These are phyloP conservation scores for Aromia moschata DNA, from an alignment of 2,888 invertebrate genomes.

Conservation along the genomic window DNA sequence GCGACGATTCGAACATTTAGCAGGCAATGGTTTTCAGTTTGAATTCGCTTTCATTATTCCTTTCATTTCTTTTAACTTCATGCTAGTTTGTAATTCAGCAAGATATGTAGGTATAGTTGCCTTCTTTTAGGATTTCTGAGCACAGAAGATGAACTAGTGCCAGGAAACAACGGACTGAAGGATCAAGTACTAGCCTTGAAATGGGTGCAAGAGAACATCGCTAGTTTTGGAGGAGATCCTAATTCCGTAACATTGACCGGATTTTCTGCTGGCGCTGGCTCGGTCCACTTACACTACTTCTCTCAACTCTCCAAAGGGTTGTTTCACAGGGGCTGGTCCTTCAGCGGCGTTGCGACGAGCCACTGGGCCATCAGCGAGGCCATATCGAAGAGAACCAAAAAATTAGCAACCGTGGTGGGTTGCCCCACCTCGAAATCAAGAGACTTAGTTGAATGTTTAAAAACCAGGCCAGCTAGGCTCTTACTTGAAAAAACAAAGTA, in stretches of 20 bases:
- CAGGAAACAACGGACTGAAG: slow-evolving; percentile 59
- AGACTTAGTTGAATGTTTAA: slow-evolving; percentile 68
- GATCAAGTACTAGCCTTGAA: slow-evolving; percentile 56
- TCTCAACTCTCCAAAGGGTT: slow-evolving; percentile 55
- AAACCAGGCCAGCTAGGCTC: slow-evolving; percentile 68
- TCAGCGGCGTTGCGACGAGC: slow-evolving; percentile 74
- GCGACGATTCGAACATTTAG: no score
- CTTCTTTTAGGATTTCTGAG: slow-evolving; percentile 57
- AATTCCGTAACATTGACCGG: slow-evolving; percentile 56
- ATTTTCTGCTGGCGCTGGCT: slow-evolving; percentile 56
- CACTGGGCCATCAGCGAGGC: slow-evolving; percentile 68
- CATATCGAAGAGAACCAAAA: slow-evolving; percentile 69
- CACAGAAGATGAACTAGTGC: slow-evolving; percentile 54
- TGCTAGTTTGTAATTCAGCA: no score
- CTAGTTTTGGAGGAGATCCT: slow-evolving; percentile 57
- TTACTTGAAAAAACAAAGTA: slow-evolving; percentile 64
- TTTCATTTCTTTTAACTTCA: no score
- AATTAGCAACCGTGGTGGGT: slow-evolving; percentile 69
- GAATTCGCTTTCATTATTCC: no score
- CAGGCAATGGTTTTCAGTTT: no score
- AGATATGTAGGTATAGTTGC: no score
- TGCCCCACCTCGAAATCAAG: slow-evolving; percentile 67
- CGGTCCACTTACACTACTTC: slow-evolving; percentile 58
- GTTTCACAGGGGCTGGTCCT: slow-evolving; percentile 72
- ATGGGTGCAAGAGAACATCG: slow-evolving; percentile 58